Evolutionary conservation across 2,113 vertebrate species (phyloP).

Genomic region (Balaenoptera acutorostrata): DNA sequence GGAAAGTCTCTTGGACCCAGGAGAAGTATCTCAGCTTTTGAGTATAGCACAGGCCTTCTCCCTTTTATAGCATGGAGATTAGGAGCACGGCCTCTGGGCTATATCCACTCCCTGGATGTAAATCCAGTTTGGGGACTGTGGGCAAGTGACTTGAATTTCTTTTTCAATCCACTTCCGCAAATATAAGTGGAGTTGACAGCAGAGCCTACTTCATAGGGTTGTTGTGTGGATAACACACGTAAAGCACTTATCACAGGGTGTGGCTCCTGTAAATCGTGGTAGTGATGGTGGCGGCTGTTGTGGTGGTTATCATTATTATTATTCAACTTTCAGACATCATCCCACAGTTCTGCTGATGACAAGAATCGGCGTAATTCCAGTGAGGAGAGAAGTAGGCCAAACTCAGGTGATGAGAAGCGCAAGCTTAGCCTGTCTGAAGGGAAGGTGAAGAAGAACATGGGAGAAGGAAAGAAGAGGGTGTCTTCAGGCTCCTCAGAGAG

Average conservation of each 20-base stretch:
- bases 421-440: slow-evolving; percentile 84
- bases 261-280: neutral
- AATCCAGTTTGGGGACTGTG: neutral
- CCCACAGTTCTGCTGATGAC: slow-evolving; percentile 85
- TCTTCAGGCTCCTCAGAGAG: slow-evolving; percentile 83
- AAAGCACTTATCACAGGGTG: neutral
- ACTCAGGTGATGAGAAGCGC: slow-evolving; percentile 86
- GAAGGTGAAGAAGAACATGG: slow-evolving; percentile 82
- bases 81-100: neutral
- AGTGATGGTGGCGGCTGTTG: neutral
- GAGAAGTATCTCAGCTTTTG: neutral
- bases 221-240: neutral
- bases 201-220: neutral
- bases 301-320: slow-evolving; percentile 52
- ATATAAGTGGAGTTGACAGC: neutral
- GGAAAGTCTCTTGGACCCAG: neutral
- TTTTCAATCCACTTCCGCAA: neutral
- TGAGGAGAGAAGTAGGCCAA: slow-evolving; percentile 88
- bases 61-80: neutral
- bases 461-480: slow-evolving; percentile 85
- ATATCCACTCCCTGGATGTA: neutral
- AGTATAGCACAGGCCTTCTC: neutral
- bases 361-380: slow-evolving; percentile 87
- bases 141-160: neutral
- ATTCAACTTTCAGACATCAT: slow-evolving; percentile 82